phyloP scores from a whole-genome alignment of 2,888 invertebrate species.

The Liposcelis brunnea region DNA sequence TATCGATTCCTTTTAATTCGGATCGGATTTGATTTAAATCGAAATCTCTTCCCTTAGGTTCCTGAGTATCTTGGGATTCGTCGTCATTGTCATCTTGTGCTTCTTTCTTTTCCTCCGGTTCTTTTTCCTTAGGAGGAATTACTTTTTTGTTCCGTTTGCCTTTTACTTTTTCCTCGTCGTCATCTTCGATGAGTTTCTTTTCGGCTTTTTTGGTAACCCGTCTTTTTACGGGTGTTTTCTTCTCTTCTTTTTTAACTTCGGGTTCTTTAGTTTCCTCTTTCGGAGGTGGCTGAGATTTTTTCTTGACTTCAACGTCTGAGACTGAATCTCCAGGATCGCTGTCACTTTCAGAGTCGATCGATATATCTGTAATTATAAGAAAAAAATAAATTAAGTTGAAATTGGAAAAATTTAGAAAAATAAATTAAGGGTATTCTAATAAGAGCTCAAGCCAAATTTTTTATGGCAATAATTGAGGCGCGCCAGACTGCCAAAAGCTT shows the following conservation, averaged over 20 bases:
- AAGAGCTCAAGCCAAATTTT: too few species aligned
- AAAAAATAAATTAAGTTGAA: not conserved
- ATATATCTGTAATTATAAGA: conserved; percentile 27
- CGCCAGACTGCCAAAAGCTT: too few species aligned
- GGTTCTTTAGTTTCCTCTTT: conserved; percentile 31
- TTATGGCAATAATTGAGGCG: too few species aligned
- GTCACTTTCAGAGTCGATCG: conserved; percentile 38
- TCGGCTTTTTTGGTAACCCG: conserved; percentile 15
- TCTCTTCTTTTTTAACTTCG: conserved; percentile 20
- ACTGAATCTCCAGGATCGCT: conserved; percentile 34
- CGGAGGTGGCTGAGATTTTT: too few species aligned
- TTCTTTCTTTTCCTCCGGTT: conserved; percentile 15
- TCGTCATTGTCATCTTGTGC: conserved; percentile 23
- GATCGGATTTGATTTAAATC: conserved; percentile 72
- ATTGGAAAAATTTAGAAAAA: too few species aligned
- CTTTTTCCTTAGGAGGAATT: conserved; percentile 20
- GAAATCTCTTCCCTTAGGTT: conserved; percentile 52
- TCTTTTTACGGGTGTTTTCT: conserved; percentile 22
- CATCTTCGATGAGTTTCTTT: conserved; percentile 19
- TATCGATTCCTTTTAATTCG: conserved; percentile 62
- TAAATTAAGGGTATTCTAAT: too few species aligned
- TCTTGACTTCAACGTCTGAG: conserved; percentile 33
- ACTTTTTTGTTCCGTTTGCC: conserved; percentile 23
- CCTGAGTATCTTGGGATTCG: conserved; percentile 29
- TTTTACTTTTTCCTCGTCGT: conserved; percentile 22